Evolutionary conservation across 2,113 vertebrate genomes (phyloP).

Genomic region (Hydropotes inermis): DNA sequence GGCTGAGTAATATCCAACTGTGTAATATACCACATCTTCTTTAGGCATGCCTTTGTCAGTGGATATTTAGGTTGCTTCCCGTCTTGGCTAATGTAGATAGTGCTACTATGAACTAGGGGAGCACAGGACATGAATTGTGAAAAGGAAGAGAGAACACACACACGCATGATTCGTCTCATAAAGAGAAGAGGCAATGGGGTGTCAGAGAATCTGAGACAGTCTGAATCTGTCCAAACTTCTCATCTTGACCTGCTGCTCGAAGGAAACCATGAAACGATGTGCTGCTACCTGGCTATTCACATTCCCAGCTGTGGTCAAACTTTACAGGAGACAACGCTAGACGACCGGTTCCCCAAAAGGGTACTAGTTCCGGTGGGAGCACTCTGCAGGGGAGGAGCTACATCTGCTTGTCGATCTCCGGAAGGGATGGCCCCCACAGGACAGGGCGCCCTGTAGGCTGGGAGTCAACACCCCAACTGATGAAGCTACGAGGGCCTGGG

Average conservation of each 20-base stretch:
- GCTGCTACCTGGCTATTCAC: no score
- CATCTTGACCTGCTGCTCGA: not conserved
- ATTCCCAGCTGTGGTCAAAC: not conserved
- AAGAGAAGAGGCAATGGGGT: not conserved
- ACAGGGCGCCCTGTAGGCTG: not conserved
- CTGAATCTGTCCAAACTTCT: not conserved
- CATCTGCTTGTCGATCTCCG: not conserved
- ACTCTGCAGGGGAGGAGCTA: no score
- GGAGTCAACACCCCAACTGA: not conserved
- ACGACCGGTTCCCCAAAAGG: not conserved
- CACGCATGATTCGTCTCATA: accelerated
- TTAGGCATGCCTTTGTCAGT: not conserved
- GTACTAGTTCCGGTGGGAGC: accelerated
- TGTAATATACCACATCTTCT: not conserved
- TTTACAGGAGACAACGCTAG: not conserved
- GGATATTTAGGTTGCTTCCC: not conserved
- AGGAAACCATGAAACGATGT: not conserved
- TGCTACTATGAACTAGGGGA: not conserved
- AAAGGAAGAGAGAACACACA: not conserved
- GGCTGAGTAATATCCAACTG: not conserved
- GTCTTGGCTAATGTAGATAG: not conserved
- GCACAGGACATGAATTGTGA: not conserved
- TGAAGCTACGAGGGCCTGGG: not conserved
- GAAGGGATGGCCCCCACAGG: not conserved
- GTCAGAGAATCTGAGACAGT: not conserved